These are phyloP conservation scores for Tenualosa thibaudeaui DNA, from an alignment of 2,797 vertebrate species.

Conservation along the genomic window DNA sequence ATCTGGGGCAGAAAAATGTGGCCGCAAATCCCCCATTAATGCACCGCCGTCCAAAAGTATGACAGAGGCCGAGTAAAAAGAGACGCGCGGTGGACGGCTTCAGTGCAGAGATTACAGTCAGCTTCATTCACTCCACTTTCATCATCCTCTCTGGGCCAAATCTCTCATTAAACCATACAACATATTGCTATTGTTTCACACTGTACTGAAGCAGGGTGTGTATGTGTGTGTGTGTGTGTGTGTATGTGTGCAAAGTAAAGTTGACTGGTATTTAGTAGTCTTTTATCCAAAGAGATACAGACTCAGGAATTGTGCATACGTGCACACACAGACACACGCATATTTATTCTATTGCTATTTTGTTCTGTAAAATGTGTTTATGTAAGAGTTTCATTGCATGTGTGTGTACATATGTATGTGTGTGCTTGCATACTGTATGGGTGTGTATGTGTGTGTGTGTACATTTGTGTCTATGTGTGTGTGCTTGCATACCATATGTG, in stretches of 20 bases:
- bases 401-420: neutral
- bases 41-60: constrained; percentile 49
- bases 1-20: constrained; percentile 54
- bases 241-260: too few species aligned
- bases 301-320: too few species aligned
- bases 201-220: neutral
- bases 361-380: neutral
- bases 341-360: too few species aligned
- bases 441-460: too few species aligned
- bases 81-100: constrained; percentile 45
- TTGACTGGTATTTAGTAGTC: too few species aligned
- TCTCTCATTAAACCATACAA: constrained; percentile 29
- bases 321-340: neutral
- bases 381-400: neutral
- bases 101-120: constrained; percentile 43
- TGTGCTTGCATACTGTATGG: too few species aligned
- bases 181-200: neutral
- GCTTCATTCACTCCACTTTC: constrained; percentile 40
- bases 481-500: too few species aligned
- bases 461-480: too few species aligned
- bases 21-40: constrained; percentile 61
- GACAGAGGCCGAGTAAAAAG: constrained; percentile 48
- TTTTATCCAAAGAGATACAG: too few species aligned
- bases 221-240: constrained; percentile 12
- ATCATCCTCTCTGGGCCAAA: constrained; percentile 11